phyloP scores from a whole-genome alignment of 2,797 vertebrate genomes.

The Sebastes taczanowskii region DNA sequence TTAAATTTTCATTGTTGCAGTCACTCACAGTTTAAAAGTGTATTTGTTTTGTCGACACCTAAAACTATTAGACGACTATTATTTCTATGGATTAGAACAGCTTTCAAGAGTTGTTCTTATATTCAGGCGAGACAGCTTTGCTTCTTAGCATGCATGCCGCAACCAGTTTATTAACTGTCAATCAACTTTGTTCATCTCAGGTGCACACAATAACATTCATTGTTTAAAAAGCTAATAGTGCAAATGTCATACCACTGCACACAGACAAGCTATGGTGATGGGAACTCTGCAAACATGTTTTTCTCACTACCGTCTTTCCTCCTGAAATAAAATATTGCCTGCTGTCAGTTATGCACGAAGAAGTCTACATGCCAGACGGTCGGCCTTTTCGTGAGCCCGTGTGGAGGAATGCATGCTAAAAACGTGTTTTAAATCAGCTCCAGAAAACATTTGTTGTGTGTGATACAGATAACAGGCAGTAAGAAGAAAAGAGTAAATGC shows the following conservation, averaged over 20 bases:
- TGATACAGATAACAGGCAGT: slow-evolving; percentile 43
- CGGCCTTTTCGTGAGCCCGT: slow-evolving; percentile 4
- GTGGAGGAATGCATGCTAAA: slow-evolving; percentile 55
- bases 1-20: not conserved
- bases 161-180: slow-evolving; percentile 58
- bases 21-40: slow-evolving; percentile 18
- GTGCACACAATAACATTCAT: slow-evolving; percentile 52
- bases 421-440: slow-evolving; percentile 30
- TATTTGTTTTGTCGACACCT: slow-evolving; percentile 7
- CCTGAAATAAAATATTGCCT: not conserved
- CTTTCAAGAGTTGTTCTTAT: slow-evolving; percentile 21
- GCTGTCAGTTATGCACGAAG: slow-evolving; percentile 16
- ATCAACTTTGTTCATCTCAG: slow-evolving; percentile 50
- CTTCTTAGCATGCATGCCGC: slow-evolving; percentile 51
- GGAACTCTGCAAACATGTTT: slow-evolving; percentile 25
- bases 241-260: slow-evolving; percentile 51
- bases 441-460: slow-evolving; percentile 38
- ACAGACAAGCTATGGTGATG: slow-evolving; percentile 41
- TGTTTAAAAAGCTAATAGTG: slow-evolving; percentile 32
- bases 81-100: slow-evolving; percentile 23
- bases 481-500: slow-evolving; percentile 44
- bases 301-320: not conserved
- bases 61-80: slow-evolving; percentile 7
- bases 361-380: slow-evolving; percentile 19
- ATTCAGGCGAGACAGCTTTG: slow-evolving; percentile 13